A percentile compares a stretch with the other conserved stretches of the same genome.
These are phyloP conservation scores for Harlomillsia oculata DNA, from an alignment of 1,140 invertebrate species.

Conservation along the genomic window DNA sequence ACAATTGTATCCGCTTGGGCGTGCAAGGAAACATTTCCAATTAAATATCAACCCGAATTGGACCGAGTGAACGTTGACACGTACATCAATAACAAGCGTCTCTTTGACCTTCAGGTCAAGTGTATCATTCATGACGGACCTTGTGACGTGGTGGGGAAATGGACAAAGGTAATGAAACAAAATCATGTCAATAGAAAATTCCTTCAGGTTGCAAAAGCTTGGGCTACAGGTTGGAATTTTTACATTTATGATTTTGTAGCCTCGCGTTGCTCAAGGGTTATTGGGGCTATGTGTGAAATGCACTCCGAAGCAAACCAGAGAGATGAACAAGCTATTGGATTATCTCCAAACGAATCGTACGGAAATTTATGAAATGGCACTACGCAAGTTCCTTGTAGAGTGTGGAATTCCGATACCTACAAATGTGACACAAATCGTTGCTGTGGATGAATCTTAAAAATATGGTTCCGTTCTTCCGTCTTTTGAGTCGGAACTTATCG, in stretches of 20 bases:
- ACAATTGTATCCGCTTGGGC: not conserved
- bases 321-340: not conserved
- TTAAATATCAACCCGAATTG: conserved; percentile 9
- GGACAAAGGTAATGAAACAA: too few species aligned
- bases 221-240: too few species aligned
- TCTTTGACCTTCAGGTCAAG: conserved; percentile 10
- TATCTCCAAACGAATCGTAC: not conserved
- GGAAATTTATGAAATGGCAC: not conserved
- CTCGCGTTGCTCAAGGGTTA: not conserved
- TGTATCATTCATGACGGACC: conserved; percentile 14
- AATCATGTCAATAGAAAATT: too few species aligned
- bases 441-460: too few species aligned
- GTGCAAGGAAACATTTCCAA: not conserved
- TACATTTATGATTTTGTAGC: too few species aligned
- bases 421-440: too few species aligned
- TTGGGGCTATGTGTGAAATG: not conserved
- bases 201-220: too few species aligned
- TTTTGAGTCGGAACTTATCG: too few species aligned
- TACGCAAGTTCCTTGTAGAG: not conserved
- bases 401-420: too few species aligned
- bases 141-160: conserved; percentile 18
- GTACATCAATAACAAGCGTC: conserved; percentile 1
- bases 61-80: not conserved
- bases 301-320: not conserved
- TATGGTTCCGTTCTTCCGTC: too few species aligned